Conservation (phyloP, 2,797 vertebrate genomes). For the Valencia hispanica region DNA sequence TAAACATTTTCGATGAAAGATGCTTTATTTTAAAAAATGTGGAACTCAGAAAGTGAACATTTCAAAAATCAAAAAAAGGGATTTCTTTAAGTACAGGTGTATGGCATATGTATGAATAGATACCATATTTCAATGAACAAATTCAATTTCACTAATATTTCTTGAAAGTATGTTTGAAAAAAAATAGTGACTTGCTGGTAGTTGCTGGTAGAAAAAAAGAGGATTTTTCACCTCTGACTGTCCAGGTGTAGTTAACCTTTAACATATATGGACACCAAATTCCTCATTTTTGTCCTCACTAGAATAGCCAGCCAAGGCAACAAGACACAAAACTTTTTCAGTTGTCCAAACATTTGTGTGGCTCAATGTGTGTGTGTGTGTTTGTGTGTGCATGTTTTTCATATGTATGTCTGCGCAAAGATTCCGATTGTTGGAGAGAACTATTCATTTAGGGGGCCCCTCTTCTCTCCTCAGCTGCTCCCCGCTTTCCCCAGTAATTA, state of each 20-base stretch:
- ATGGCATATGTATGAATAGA: neutral
- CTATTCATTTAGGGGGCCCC: constrained; percentile 78
- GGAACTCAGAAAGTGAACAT: neutral
- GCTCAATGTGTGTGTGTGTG: constrained; percentile 55
- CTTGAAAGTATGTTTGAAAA: neutral
- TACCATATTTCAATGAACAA: neutral
- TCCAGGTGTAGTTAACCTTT: constrained; percentile 76
- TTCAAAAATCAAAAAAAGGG: neutral
- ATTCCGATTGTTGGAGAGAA: constrained; percentile 75
- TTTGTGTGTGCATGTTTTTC: constrained; percentile 19
- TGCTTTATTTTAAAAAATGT: neutral
- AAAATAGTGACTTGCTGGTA: too few relatives aligned
- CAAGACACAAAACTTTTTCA: constrained; percentile 73
- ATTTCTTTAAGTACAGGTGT: neutral
- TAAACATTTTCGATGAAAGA: neutral
- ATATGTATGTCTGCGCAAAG: constrained; percentile 42
- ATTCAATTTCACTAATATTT: neutral
- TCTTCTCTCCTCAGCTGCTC: constrained; percentile 89
- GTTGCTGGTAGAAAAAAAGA: too few relatives aligned
- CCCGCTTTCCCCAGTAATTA: constrained; percentile 92
- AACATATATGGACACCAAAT: constrained; percentile 43
- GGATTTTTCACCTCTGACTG: neutral
- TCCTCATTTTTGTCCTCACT: constrained; percentile 56
- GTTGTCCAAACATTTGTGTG: constrained; percentile 77
- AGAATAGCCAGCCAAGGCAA: constrained; percentile 38